phyloP scores from a whole-genome alignment of 1,140 invertebrate species.

The Chelonus insularis region DNA sequence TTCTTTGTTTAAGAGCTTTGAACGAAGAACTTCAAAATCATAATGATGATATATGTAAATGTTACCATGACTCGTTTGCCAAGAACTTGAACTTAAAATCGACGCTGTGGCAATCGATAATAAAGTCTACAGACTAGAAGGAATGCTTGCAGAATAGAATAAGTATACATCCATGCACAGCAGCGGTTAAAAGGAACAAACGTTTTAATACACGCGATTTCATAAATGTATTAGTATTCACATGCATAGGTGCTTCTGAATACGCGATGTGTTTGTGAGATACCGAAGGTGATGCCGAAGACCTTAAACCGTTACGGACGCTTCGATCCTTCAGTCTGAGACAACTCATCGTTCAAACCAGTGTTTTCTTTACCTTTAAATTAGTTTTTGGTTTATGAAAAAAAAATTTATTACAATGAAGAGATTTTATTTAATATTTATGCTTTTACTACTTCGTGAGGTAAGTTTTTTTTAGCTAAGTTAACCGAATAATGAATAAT shows the following conservation, averaged over 20 bases:
- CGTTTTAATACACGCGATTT: slow-evolving; percentile 23
- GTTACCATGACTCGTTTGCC: background rate
- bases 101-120: background rate
- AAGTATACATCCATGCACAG: slow-evolving; percentile 10
- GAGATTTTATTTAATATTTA: slow-evolving; percentile 22
- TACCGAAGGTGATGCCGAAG: slow-evolving; percentile 18
- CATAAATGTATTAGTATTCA: slow-evolving; percentile 18
- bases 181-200: slow-evolving; percentile 19
- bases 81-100: slow-evolving; percentile 21
- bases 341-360: slow-evolving; percentile 37
- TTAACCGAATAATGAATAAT: no score
- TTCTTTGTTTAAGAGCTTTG: no score
- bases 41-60: background rate
- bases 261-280: slow-evolving; percentile 10
- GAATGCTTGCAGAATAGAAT: background rate
- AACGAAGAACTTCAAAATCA: background rate
- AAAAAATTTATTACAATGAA: slow-evolving; percentile 33
- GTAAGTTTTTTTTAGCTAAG: no score
- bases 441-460: slow-evolving; percentile 29
- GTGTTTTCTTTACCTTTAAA: slow-evolving; percentile 4
- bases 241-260: background rate
- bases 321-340: slow-evolving; percentile 47
- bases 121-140: slow-evolving; percentile 1
- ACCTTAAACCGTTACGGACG: slow-evolving; percentile 49
- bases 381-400: slow-evolving; percentile 8